Evolutionary conservation across 2,797 vertebrate genomes (phyloP).

Genomic region (Acrossocheilus wenchowensis): DNA sequence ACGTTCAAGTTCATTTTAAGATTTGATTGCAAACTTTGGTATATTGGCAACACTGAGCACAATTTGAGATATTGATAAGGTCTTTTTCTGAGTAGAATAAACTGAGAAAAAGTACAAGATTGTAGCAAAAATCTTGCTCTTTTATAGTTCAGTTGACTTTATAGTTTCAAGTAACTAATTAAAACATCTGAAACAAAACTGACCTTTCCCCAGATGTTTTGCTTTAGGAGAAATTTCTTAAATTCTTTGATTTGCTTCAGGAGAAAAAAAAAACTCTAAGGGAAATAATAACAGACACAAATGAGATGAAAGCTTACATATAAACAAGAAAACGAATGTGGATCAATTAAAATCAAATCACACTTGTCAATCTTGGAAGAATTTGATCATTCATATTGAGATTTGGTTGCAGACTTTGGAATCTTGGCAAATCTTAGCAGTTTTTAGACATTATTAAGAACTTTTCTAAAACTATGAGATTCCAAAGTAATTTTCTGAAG

Average conservation of each 20-base stretch:
- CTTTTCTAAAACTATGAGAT: not conserved
- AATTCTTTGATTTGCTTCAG: not conserved
- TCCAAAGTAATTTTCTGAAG: not conserved
- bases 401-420: not conserved
- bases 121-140: not conserved
- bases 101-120: not conserved
- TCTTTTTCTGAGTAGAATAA: not conserved
- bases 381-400: not conserved
- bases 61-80: not conserved
- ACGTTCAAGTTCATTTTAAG: not conserved
- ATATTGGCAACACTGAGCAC: not conserved
- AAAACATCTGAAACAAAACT: not conserved
- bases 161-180: not conserved
- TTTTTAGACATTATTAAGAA: not conserved
- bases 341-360: not conserved
- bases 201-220: not conserved
- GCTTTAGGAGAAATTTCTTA: not conserved
- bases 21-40: not conserved
- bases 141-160: slow-evolving; percentile 1
- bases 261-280: not conserved
- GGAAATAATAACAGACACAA: not conserved
- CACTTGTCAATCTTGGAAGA: not conserved
- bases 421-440: not conserved
- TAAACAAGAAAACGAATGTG: not conserved
- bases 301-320: not conserved